phyloP scores from a whole-genome alignment of 2,797 vertebrate genomes.

The Propithecus deckenii region DNA sequence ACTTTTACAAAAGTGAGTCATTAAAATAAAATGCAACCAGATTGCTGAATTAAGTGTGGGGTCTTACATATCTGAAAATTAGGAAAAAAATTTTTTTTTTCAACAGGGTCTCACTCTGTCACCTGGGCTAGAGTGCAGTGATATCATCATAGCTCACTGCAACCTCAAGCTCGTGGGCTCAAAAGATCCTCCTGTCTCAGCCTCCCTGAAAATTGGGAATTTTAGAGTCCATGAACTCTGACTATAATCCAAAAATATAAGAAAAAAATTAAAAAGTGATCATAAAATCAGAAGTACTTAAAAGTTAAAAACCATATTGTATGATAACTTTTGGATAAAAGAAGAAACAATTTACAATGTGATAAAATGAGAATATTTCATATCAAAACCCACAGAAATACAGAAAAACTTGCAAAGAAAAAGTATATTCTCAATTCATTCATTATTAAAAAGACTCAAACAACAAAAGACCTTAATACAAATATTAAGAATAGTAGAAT shows the following conservation, averaged over 20 bases:
- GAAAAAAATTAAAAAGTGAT: neutral
- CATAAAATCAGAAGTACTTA: neutral
- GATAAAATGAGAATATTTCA: neutral
- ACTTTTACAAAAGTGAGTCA: neutral
- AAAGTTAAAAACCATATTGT: neutral
- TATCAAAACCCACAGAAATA: neutral
- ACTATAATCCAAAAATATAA: neutral
- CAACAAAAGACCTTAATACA: neutral
- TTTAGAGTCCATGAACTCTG: neutral
- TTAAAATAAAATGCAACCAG: neutral
- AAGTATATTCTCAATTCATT: neutral
- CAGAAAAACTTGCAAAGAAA: neutral
- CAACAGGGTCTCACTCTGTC: neutral
- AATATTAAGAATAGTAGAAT: conserved; percentile 21
- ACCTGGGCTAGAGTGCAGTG: neutral
- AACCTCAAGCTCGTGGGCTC: neutral
- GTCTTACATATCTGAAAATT: neutral
- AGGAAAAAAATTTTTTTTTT: neutral
- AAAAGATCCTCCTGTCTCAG: neutral
- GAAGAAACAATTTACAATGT: neutral
- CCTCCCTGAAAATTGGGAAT: neutral
- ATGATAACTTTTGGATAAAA: neutral
- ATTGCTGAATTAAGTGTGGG: neutral
- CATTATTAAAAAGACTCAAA: neutral
- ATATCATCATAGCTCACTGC: neutral